Conservation (phyloP, 2,797 vertebrate genomes). For the Eidolon dupreanum region DNA sequence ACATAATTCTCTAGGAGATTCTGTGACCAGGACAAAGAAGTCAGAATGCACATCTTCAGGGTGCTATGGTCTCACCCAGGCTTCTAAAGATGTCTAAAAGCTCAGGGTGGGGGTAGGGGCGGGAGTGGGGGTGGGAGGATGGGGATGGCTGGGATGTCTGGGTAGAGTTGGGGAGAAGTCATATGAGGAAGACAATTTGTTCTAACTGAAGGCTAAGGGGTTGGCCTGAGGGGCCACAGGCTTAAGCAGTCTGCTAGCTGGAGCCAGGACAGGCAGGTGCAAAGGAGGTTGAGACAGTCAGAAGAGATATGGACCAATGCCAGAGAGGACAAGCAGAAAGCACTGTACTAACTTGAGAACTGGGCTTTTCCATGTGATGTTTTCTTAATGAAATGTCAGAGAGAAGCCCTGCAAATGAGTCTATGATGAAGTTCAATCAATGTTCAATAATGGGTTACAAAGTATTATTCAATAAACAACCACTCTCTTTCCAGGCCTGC, state of each 20-base stretch:
- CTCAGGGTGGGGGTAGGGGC: not conserved
- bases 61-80: not conserved
- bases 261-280: not conserved
- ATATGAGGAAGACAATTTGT: not conserved
- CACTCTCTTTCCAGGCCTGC: not conserved
- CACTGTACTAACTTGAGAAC: not conserved
- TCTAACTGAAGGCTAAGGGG: not conserved
- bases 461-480: conserved; percentile 52
- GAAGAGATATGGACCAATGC: not conserved
- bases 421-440: conserved; percentile 56
- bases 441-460: conserved; percentile 53
- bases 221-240: no score
- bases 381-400: conserved; percentile 55
- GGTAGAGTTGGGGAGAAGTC: not conserved
- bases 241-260: not conserved
- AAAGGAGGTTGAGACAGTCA: not conserved
- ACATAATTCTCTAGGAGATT: not conserved
- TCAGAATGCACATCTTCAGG: not conserved
- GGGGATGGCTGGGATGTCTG: not conserved
- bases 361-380: not conserved
- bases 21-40: not conserved
- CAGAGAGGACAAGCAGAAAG: not conserved
- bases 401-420: conserved; percentile 27
- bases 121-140: no score
- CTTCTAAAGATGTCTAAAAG: not conserved